Evolutionary conservation across 37 sponge, comb jelly and placozoan species (phyloP).

Genomic region (Haliclona indistincta): DNA sequence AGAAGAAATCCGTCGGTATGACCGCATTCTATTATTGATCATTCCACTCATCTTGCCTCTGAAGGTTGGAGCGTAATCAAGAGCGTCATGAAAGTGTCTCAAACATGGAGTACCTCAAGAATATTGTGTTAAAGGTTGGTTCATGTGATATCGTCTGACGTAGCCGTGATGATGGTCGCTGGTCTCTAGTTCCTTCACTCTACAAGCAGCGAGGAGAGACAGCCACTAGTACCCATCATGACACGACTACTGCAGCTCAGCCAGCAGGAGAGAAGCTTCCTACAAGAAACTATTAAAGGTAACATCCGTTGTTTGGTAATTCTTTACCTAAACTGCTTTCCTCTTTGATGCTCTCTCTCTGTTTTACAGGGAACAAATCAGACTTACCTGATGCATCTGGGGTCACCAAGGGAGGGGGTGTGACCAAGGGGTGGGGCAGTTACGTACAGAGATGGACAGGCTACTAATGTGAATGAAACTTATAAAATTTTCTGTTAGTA

Average conservation of each 20-base stretch:
- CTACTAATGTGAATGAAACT: too few species aligned
- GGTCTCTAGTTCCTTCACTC: slow-evolving; percentile 70
- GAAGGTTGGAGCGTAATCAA: slow-evolving; percentile 85
- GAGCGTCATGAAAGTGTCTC: slow-evolving; percentile 68
- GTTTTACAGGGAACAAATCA: slow-evolving; percentile 19
- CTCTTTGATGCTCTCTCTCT: neutral
- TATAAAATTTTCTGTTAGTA: too few species aligned
- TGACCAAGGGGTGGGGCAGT: slow-evolving; percentile 48
- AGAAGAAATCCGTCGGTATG: slow-evolving; percentile 83
- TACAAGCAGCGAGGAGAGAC: slow-evolving; percentile 51
- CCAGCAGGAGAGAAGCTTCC: slow-evolving; percentile 64
- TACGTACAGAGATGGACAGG: slow-evolving; percentile 91
- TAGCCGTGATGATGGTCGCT: neutral
- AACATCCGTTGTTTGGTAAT: too few species aligned
- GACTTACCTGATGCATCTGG: slow-evolving; percentile 29
- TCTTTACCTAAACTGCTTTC: too few species aligned
- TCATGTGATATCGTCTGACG: neutral
- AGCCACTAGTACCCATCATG: slow-evolving; percentile 66
- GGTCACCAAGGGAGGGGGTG: neutral
- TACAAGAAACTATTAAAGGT: slow-evolving; percentile 67
- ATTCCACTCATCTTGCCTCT: neutral
- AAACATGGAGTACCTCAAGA: slow-evolving; percentile 91
- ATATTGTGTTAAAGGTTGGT: slow-evolving; percentile 80
- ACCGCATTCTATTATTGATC: neutral
- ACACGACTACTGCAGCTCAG: slow-evolving; percentile 73